These are phyloP conservation scores for Ptychadena robeensis DNA, from an alignment of 2,797 vertebrate genomes.

Conservation along the genomic window DNA sequence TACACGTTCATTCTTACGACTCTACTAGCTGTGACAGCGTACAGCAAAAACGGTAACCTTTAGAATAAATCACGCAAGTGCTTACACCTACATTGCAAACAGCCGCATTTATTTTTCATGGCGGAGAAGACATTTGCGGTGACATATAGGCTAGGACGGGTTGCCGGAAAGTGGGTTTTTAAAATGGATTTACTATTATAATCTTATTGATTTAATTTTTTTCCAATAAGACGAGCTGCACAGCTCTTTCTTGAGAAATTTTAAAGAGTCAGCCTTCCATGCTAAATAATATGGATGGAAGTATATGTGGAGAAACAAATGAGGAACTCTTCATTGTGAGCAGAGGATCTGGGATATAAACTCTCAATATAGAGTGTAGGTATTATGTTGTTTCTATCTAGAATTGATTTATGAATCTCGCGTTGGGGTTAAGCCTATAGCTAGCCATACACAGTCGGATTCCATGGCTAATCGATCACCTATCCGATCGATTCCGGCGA, in stretches of 20 bases:
- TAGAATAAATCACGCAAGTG: neutral
- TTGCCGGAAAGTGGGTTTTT: neutral
- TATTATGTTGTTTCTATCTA: too few species aligned
- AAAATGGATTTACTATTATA: constrained; percentile 7
- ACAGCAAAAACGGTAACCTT: neutral
- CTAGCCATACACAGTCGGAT: too few species aligned
- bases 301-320: too few species aligned
- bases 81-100: neutral
- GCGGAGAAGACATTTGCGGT: neutral
- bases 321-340: too few species aligned
- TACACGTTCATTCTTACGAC: neutral
- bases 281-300: too few species aligned
- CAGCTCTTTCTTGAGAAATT: neutral
- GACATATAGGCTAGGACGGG: neutral
- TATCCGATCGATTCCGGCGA: too few species aligned
- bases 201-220: neutral
- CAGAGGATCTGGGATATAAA: too few species aligned
- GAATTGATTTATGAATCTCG: too few species aligned
- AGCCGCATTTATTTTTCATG: neutral
- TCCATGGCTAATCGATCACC: too few species aligned
- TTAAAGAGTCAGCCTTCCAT: neutral
- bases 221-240: neutral
- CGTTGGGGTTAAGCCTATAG: too few species aligned
- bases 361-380: too few species aligned
- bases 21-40: neutral